Conservation (phyloP, 2,113 vertebrate genomes). For the Ceyx melanurus region DNA sequence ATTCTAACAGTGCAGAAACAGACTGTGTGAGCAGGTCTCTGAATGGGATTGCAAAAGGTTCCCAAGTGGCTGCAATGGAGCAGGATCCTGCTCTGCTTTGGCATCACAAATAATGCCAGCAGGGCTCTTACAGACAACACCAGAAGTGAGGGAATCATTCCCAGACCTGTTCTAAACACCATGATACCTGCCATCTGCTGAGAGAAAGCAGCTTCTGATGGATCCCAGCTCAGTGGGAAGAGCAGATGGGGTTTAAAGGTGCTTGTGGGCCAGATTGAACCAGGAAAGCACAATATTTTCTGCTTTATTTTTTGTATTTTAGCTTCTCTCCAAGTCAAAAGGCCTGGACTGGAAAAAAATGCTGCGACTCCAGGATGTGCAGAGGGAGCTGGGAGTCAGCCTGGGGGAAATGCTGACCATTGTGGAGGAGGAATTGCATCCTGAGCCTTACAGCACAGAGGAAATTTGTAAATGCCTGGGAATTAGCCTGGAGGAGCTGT, state of each 20-base stretch:
- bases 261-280: not conserved
- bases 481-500: conserved; percentile 83
- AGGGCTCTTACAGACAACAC: not conserved
- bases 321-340: conserved; percentile 82
- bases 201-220: not conserved
- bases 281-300: not conserved
- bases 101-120: not conserved
- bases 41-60: not conserved
- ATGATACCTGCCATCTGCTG: not conserved
- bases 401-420: conserved; percentile 89
- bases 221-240: not conserved
- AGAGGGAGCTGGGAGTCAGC: conserved; percentile 77
- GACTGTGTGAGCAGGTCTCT: conserved; percentile 10
- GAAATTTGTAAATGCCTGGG: conserved; percentile 88
- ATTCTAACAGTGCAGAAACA: not conserved
- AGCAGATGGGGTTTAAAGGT: not conserved
- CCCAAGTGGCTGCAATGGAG: not conserved
- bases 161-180: too few relatives aligned
- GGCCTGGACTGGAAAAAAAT: conserved; percentile 75
- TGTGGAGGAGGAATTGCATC: conserved; percentile 86
- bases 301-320: conserved; percentile 21
- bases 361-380: conserved; percentile 85
- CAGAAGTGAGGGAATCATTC: not conserved
- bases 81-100: not conserved
- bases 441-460: conserved; percentile 86